Percentiles rank a stretch among this genome's conserved stretches.
Conservation (phyloP, 1,140 invertebrate genomes). For the Polypedilum pembai region DNA sequence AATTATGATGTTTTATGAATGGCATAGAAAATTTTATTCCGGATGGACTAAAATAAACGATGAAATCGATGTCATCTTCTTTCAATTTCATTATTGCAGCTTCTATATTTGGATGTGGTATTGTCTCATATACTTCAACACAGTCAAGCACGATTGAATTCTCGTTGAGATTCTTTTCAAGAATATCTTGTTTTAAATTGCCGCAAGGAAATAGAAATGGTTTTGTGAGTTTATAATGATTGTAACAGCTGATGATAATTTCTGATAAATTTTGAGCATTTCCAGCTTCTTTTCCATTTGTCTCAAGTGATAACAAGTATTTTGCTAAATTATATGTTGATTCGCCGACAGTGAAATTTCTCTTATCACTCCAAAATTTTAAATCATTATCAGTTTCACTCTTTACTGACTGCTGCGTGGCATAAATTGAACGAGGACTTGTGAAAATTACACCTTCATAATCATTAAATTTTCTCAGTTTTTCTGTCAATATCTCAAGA, state of each 20-base stretch:
- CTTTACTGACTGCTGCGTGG: conserved; percentile 43
- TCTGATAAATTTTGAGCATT: conserved; percentile 47
- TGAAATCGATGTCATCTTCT: conserved; percentile 41
- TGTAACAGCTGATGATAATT: conserved; percentile 39
- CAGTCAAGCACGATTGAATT: conserved; percentile 45
- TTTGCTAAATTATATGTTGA: conserved; percentile 45
- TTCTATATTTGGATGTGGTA: conserved; percentile 43
- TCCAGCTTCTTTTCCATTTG: conserved; percentile 45
- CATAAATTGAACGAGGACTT: conserved; percentile 48
- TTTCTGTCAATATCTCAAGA: conserved; percentile 40
- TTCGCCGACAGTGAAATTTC: conserved; percentile 49
- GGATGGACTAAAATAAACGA: conserved; percentile 51
- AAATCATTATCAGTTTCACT: background rate
- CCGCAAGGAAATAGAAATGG: conserved; percentile 49
- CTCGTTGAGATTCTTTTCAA: conserved; percentile 43
- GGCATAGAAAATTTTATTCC: conserved; percentile 42
- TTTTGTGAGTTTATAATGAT: background rate
- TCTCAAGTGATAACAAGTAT: conserved; percentile 44
- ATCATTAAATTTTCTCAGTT: conserved; percentile 40
- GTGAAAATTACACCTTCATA: conserved; percentile 50
- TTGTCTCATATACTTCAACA: conserved; percentile 49
- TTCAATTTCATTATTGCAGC: conserved; percentile 38
- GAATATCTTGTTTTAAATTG: conserved; percentile 46
- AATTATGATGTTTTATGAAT: conserved; percentile 36
- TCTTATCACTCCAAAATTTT: conserved; percentile 44